Evolutionary conservation across 1,140 invertebrate genomes (phyloP).

Genomic region (Nephila pilipes): DNA sequence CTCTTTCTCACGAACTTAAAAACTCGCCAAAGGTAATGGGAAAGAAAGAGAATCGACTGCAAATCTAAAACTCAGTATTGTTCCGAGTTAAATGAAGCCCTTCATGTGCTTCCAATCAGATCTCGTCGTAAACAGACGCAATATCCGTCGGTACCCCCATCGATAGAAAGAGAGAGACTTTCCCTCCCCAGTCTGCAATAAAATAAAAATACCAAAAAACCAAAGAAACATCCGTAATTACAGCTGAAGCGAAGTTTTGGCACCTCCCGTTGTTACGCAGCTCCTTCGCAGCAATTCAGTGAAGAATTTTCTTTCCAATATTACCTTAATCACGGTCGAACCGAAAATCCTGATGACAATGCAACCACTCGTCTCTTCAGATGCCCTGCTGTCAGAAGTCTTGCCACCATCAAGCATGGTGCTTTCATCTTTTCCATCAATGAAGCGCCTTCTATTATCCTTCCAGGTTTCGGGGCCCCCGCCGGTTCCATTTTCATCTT

Average conservation of each 20-base stretch:
- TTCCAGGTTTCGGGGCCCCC: background rate
- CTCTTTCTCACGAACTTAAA: too few species aligned
- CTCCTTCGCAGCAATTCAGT: background rate
- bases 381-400: background rate
- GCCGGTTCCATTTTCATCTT: background rate
- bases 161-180: background rate
- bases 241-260: background rate
- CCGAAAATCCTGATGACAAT: conserved; percentile 50
- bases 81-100: background rate
- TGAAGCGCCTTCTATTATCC: background rate
- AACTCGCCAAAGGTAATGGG: too few species aligned
- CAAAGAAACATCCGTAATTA: conserved; percentile 41
- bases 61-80: background rate
- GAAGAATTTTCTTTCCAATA: conserved; percentile 32
- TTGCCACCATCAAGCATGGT: background rate
- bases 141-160: background rate
- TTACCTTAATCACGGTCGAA: conserved; percentile 15
- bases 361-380: conserved; percentile 32
- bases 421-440: conserved; percentile 22
- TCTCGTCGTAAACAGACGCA: background rate
- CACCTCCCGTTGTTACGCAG: conserved; percentile 42
- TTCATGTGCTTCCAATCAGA: background rate
- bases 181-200: background rate
- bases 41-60: too few species aligned
- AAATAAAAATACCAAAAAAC: conserved; percentile 5